These are phyloP conservation scores for Ctenopoma kingsleyae DNA, from an alignment of 2,797 vertebrate genomes.

Conservation along the genomic window DNA sequence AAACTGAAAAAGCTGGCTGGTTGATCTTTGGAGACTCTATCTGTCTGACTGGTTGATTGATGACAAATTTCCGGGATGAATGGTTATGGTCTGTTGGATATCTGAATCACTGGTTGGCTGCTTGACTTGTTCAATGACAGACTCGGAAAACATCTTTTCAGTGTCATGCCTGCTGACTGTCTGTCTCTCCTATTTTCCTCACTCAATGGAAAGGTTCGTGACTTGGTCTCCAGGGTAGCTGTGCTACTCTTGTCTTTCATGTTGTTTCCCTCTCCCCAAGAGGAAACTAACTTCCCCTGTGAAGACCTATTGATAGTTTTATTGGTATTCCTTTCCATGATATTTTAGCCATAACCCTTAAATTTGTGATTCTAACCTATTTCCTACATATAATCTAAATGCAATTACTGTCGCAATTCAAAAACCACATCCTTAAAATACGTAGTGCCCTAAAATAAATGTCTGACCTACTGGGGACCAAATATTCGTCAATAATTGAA, in stretches of 20 bases:
- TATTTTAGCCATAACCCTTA: too few species aligned
- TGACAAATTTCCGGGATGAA: conserved; percentile 11
- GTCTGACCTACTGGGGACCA: too few species aligned
- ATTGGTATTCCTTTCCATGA: too few species aligned
- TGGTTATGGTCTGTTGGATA: conserved; percentile 9
- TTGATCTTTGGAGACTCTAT: background rate
- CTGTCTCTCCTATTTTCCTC: background rate
- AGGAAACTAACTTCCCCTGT: background rate
- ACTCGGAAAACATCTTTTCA: conserved; percentile 4
- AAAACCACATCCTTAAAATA: background rate
- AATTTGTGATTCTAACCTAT: too few species aligned
- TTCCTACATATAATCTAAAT: background rate
- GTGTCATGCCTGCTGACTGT: background rate
- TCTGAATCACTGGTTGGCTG: conserved; percentile 22
- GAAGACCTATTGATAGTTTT: background rate
- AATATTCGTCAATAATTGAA: too few species aligned
- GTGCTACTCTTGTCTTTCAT: conserved; percentile 7
- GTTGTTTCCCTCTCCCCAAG: background rate
- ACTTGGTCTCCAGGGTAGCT: conserved; percentile 2
- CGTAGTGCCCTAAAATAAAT: too few species aligned
- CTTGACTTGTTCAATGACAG: conserved; percentile 23
- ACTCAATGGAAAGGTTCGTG: conserved; percentile 7
- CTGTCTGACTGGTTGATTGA: conserved; percentile 9
- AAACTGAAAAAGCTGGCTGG: background rate
- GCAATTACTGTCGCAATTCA: background rate